Evolutionary conservation across 92 coral and sea anemone genomes (phyloP).

Genomic region (Zoanthus solanderi): DNA sequence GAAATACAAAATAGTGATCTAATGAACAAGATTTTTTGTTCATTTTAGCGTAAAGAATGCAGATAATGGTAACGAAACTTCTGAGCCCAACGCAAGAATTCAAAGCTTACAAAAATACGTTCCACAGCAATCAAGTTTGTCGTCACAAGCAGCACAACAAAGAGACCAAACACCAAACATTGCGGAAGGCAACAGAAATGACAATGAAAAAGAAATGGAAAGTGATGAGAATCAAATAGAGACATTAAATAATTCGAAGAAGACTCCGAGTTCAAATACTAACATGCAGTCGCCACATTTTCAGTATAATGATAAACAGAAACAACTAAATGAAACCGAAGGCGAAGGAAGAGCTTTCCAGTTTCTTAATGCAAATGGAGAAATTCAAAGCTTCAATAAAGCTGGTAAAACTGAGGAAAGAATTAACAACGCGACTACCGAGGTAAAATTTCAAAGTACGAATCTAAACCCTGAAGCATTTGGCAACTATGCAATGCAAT

Average conservation of each 20-base stretch:
- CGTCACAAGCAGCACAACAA: neutral
- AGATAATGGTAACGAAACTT: neutral
- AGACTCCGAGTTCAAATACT: neutral
- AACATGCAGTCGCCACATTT: neutral
- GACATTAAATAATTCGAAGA: neutral
- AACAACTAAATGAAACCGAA: neutral
- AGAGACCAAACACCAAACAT: neutral
- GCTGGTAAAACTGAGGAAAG: neutral
- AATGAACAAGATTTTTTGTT: neutral
- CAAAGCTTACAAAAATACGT: neutral
- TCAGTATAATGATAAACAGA: constrained; percentile 16
- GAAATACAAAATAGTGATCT: neutral
- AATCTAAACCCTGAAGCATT: neutral
- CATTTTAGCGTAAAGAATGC: neutral
- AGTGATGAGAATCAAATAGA: neutral
- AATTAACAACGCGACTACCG: neutral
- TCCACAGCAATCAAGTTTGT: neutral
- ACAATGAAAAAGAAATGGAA: neutral
- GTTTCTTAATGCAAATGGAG: constrained; percentile 38
- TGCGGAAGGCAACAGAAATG: constrained; percentile 10
- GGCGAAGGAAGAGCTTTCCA: constrained; percentile 7
- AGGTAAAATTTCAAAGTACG: neutral
- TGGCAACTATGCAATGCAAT: neutral
- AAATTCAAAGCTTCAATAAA: constrained; percentile 32
- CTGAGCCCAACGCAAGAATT: neutral